A percentile compares a stretch with the other conserved stretches of the same genome.
These are phyloP conservation scores for Halichondria panicea DNA, from an alignment of 37 sponge, comb jelly and placozoan genomes.

Conservation along the genomic window DNA sequence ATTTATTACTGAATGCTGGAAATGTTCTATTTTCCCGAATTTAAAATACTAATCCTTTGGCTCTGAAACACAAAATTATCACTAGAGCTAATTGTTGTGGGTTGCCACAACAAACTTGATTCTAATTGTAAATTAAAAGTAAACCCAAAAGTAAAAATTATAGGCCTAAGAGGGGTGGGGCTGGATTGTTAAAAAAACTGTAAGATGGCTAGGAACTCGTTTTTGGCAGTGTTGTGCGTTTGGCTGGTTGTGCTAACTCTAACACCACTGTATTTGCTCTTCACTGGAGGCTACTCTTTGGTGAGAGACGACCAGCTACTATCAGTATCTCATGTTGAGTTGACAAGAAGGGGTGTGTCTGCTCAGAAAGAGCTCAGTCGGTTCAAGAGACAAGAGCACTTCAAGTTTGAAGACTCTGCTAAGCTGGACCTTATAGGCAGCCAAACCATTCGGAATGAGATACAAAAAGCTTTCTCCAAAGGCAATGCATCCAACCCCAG, in stretches of 20 bases:
- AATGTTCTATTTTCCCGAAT: too few relatives aligned
- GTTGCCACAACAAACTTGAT: too few relatives aligned
- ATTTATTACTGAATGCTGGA: too few relatives aligned
- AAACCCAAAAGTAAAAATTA: too few relatives aligned
- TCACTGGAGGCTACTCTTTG: background rate
- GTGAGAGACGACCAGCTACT: background rate
- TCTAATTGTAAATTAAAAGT: too few relatives aligned
- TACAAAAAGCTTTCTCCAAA: background rate
- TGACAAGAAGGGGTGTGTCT: background rate
- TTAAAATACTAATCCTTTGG: too few relatives aligned
- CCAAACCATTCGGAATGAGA: background rate
- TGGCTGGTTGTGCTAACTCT: background rate
- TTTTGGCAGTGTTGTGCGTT: background rate
- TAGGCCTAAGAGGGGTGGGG: too few relatives aligned
- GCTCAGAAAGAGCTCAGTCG: background rate
- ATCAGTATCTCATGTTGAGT: background rate
- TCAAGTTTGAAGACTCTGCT: background rate
- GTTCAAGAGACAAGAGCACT: background rate
- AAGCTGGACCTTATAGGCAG: background rate
- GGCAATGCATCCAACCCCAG: background rate
- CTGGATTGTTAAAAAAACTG: too few relatives aligned
- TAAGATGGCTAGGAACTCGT: background rate
- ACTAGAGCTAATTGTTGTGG: too few relatives aligned
- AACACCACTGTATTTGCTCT: background rate
- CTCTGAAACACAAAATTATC: too few relatives aligned